Conservation (phyloP, 2,113 vertebrate genomes). For the Pardalotus punctatus region DNA sequence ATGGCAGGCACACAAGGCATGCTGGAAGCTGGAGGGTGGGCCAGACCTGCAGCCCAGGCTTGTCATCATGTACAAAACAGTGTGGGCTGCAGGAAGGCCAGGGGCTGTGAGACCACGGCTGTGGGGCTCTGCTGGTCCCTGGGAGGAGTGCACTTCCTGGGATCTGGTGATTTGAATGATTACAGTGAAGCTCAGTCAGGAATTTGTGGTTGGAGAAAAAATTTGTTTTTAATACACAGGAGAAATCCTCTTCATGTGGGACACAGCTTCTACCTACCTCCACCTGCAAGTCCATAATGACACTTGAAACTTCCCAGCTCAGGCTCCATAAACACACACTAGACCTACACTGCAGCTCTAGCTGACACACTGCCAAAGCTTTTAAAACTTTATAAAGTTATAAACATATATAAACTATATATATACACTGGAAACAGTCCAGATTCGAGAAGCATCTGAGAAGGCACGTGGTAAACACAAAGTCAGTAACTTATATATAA, state of each 20-base stretch:
- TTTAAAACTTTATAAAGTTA: slow-evolving; percentile 37
- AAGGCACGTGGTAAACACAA: neutral
- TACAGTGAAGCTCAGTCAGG: neutral
- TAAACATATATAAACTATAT: slow-evolving; percentile 9
- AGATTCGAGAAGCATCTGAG: neutral
- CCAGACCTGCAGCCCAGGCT: neutral
- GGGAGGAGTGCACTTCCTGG: neutral
- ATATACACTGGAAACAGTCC: neutral
- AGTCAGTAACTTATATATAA: neutral
- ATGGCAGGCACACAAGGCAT: neutral
- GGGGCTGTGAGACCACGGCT: neutral
- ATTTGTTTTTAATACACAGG: neutral
- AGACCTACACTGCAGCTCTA: neutral
- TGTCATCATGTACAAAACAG: neutral
- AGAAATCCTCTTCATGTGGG: neutral
- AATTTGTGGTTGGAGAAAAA: neutral
- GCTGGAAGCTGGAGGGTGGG: neutral
- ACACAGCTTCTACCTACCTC: neutral
- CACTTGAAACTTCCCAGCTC: neutral
- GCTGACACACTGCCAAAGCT: neutral
- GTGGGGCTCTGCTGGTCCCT: neutral
- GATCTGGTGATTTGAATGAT: neutral
- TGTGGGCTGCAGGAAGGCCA: neutral
- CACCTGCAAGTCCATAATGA: neutral
- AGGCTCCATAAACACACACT: neutral